Evolutionary conservation across 1,140 invertebrate species (phyloP).

Genomic region (Thalassaphorura encarpata): DNA sequence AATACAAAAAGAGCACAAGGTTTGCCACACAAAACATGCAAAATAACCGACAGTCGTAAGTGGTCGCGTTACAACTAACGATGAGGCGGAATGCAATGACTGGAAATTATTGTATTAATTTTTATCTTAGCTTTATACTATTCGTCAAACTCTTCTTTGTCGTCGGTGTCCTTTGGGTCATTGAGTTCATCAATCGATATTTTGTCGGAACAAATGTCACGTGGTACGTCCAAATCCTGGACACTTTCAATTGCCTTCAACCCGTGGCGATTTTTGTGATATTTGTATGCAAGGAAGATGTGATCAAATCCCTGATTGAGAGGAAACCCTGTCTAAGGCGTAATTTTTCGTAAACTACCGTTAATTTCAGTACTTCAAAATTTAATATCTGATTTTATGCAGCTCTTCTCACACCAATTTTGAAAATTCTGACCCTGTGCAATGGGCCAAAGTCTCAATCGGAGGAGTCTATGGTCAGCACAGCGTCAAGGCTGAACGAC

Average conservation of each 20-base stretch:
- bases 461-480: too few relatives aligned
- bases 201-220: background rate
- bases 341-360: too few relatives aligned
- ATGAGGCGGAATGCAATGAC: background rate
- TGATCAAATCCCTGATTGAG: background rate
- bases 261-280: conserved; percentile 9
- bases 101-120: background rate
- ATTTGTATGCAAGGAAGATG: conserved; percentile 5
- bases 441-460: too few relatives aligned
- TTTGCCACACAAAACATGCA: background rate
- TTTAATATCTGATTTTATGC: too few relatives aligned
- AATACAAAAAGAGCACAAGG: background rate
- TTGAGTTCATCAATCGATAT: conserved; percentile 2
- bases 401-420: too few relatives aligned
- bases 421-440: too few relatives aligned
- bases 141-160: conserved; percentile 5
- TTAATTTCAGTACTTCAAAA: too few relatives aligned
- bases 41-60: conserved; percentile 1
- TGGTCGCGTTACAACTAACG: background rate
- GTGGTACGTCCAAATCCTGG: conserved; percentile 4
- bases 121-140: conserved; percentile 8
- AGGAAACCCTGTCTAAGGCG: background rate
- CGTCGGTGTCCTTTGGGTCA: conserved; percentile 1
- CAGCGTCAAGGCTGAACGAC: too few relatives aligned
- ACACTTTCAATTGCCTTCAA: conserved; percentile 1